Base-by-base conservation (phyloP, 2,888 invertebrate genomes). In the Plagiodera versicolora region DNA sequence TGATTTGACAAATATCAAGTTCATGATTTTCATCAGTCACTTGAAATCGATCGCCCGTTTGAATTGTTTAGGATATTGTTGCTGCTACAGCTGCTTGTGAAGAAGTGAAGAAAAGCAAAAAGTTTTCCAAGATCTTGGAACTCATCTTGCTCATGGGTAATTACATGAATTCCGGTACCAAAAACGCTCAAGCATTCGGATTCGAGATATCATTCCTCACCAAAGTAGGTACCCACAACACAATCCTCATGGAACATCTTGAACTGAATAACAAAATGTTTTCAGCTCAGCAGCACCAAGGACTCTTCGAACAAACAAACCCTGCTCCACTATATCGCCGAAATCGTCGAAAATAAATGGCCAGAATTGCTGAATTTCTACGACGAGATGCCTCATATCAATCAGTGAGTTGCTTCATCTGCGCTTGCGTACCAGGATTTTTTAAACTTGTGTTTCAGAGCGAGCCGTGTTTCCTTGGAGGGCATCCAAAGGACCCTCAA, bases 121-220 rank as follows among this genome's bases (percentile, higher is more conserved):
- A 95, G 75, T 96, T 99, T 79, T 90, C 92, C 0, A 90, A 89
- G 77, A 89, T 99, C 52, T 80, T 99, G 11, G 94, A 98, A 78
- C 82, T 98, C 0, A 87, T 98, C 62, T 83, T 99, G 0, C 80
- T 97, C 10, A 83, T 98, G 18, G 98, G 98, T 2, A 99, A 99
- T 81, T 96, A 94, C 75, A 94, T 99, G 93, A 98, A 98, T 80
- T 89, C 94, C 0, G 97, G 97, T 0, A 94, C 95, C 6, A 90
- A 90, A 74, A 96, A 97, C 76, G 96, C 92, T 1, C 93, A 92
- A 67, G 95, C 97, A 0, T 92, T 93, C 73, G 99, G 96, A 0
- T 99, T 98, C 79, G 98, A 99, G 80, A 94, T 99, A 72, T 95
- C 91, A 76, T 98, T 93, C 77, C 84, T 99, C 9, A 92, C 97